Evolutionary conservation across 2,797 vertebrate genomes (phyloP).

Genomic region (Tamandua tetradactyla): DNA sequence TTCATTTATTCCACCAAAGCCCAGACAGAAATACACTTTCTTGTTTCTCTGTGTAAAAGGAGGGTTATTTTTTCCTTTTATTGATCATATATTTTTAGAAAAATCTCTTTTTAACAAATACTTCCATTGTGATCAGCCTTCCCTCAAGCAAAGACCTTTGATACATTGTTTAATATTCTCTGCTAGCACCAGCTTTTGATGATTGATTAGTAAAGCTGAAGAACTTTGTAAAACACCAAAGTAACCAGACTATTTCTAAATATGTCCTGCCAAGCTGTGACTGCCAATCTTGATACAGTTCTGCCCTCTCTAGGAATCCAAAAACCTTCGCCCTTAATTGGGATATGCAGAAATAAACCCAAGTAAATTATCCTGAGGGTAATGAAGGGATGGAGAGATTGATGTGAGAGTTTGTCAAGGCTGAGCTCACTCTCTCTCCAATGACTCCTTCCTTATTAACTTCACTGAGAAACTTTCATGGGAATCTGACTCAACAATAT

Average conservation of each 20-base stretch:
- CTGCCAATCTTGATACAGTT: not conserved
- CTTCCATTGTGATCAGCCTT: not conserved
- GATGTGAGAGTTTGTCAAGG: not conserved
- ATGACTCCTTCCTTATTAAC: not conserved
- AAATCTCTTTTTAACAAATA: not conserved
- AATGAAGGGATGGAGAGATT: not conserved
- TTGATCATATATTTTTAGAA: not conserved
- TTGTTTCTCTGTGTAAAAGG: not conserved
- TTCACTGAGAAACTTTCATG: not conserved
- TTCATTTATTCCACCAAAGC: not conserved
- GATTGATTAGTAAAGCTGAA: not conserved
- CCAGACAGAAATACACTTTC: not conserved
- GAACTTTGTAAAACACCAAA: not conserved
- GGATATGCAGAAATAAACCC: slow-evolving; percentile 19
- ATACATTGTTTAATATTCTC: slow-evolving; percentile 47
- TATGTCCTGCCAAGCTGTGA: not conserved
- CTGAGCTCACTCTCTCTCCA: no score
- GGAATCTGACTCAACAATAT: not conserved
- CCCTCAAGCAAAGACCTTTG: slow-evolving; percentile 37
- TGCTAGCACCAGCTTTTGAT: not conserved
- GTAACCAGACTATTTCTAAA: not conserved
- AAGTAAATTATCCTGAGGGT: not conserved
- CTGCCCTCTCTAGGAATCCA: not conserved
- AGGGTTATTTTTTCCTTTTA: not conserved
- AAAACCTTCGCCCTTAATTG: slow-evolving; percentile 5